These are phyloP conservation scores for Calyptommatus sinebrachiatus DNA, from an alignment of 2,113 vertebrate species.

Conservation along the genomic window DNA sequence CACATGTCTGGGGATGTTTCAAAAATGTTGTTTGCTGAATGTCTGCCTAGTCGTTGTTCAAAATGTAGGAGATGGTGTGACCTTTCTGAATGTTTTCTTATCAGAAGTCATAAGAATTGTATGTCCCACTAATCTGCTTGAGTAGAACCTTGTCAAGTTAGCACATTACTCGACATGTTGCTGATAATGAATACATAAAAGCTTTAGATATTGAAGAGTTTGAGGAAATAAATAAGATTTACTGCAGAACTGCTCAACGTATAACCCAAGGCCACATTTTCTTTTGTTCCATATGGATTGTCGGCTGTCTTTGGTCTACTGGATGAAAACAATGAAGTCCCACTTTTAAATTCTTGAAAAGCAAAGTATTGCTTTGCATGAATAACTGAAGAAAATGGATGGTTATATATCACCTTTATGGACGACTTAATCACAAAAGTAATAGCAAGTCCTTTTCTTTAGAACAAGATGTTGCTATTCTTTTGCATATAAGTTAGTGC, in stretches of 20 bases:
- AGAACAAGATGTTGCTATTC: constrained; percentile 35
- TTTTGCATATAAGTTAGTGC: constrained; percentile 5
- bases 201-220: constrained; percentile 64
- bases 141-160: constrained; percentile 70
- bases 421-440: constrained; percentile 50
- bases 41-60: constrained; percentile 29
- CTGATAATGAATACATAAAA: constrained; percentile 70
- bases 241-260: constrained; percentile 56
- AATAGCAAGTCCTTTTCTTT: constrained; percentile 19
- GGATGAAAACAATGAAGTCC: constrained; percentile 55
- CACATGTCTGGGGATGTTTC: constrained; percentile 28
- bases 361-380: constrained; percentile 45
- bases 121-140: constrained; percentile 65
- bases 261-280: constrained; percentile 46
- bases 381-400: constrained; percentile 55
- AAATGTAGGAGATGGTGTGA: constrained; percentile 62
- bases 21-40: constrained; percentile 50
- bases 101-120: constrained; percentile 58
- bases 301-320: constrained; percentile 47
- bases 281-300: constrained; percentile 39
- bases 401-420: constrained; percentile 51
- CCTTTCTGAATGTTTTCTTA: constrained; percentile 69
- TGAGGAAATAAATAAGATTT: constrained; percentile 66
- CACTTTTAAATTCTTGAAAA: constrained; percentile 53
- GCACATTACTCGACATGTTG: constrained; percentile 60